phyloP scores from a whole-genome alignment of 1,140 invertebrate species.

The Meloidogyne exigua region DNA sequence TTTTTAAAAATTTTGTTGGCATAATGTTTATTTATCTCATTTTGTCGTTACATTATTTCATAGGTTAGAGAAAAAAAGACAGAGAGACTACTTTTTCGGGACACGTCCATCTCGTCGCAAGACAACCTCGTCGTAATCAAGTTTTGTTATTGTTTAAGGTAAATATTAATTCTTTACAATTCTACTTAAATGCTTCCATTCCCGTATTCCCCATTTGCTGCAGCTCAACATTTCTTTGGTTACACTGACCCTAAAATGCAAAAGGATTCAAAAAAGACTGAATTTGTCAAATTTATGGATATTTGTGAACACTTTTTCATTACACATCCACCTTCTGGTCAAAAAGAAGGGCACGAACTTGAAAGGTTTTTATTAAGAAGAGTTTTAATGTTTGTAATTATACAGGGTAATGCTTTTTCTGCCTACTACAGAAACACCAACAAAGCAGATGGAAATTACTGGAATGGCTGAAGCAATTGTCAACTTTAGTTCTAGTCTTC shows the following conservation, averaged over 20 bases:
- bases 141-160: too few relatives aligned
- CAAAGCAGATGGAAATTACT: slow-evolving; percentile 36
- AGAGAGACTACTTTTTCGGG: too few relatives aligned
- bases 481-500: slow-evolving; percentile 30
- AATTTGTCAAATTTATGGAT: slow-evolving; percentile 36
- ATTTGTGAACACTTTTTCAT: slow-evolving; percentile 34
- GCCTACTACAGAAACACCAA: neutral
- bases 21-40: too few relatives aligned
- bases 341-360: slow-evolving; percentile 35
- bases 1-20: too few relatives aligned
- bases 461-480: slow-evolving; percentile 42
- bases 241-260: neutral
- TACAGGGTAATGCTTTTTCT: slow-evolving; percentile 16
- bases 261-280: slow-evolving; percentile 6
- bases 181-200: neutral
- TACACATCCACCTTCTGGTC: slow-evolving; percentile 35
- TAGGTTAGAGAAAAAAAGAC: too few relatives aligned
- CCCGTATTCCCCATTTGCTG: slow-evolving; percentile 20
- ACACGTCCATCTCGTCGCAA: too few relatives aligned
- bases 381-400: too few relatives aligned
- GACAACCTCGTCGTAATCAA: too few relatives aligned
- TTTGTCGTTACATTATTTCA: too few relatives aligned
- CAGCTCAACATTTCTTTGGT: neutral
- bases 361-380: slow-evolving; percentile 25
- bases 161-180: too few relatives aligned